Evolutionary conservation across 2,113 vertebrate genomes (phyloP), one percentile per base, ranked within the genome.

Genomic region (Nematolebias whitei): DNA sequence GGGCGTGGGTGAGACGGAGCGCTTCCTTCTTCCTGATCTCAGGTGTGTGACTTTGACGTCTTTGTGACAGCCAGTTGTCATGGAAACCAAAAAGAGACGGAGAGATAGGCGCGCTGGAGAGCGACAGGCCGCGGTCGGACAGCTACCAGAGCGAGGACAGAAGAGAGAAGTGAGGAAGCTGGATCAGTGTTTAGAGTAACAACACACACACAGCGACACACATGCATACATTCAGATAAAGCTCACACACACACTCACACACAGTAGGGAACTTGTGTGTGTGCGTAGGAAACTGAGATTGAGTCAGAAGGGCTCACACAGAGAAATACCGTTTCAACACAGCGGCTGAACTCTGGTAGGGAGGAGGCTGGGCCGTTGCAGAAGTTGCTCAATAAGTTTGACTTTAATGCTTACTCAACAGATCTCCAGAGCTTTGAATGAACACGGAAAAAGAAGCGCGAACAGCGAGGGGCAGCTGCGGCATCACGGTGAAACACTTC

Each of bases 251-350:
- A 32, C 49, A 54, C 47, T 53, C 52, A 54, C 58, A 54, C 60
- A 57, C 63, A 65, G 76, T 82, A 47, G 74, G 80, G 78, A 87
- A 80, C 78, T 88, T 82, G 74, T 64, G 56, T 75, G 85, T 82
- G 85, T 82, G 68, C 73, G 44, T 85, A 89, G 86, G 87, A 89
- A 91, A 87, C 87, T 86, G 85, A 88, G 87, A 87, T 89, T 90
- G 85, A 91, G 85, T 91, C 89, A 90, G 83, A 87, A 65, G 47
- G 78, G 87, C 79, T 85, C 85, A 84, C 67, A 85, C 76, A 80
- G 80, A 87, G 80, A 83, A 83, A 68, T 64, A 82, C 52, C 5
- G 77, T 90, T 87, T 88, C 87, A 78, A 86, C 83, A 88, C 78
- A 85, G 78, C 58, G 0, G 78, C 76, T 86, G 78, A 82, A 70